Conservation (phyloP, 2,797 vertebrate genomes). For the Chaetodon trifasciatus region DNA sequence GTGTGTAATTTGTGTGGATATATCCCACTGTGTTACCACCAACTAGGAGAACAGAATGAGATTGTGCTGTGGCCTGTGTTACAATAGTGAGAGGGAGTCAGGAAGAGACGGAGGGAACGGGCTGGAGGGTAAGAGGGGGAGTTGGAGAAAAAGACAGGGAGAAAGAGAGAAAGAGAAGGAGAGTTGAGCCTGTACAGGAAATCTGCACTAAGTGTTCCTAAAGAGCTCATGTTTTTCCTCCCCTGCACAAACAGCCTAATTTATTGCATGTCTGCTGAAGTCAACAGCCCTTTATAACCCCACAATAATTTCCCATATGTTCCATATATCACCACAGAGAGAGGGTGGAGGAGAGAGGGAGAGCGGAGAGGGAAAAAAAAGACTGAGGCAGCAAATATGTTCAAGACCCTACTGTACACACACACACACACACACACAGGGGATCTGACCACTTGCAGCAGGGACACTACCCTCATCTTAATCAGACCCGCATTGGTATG, state of each 20-base stretch:
- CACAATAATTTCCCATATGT: conserved; percentile 88
- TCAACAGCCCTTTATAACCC: conserved; percentile 86
- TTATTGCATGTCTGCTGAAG: conserved; percentile 87
- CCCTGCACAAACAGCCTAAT: conserved; percentile 85
- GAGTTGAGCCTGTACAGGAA: conserved; percentile 77
- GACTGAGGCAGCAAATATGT: conserved; percentile 59
- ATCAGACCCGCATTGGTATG: conserved; percentile 57
- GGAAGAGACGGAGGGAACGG: conserved; percentile 53
- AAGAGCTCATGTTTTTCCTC: conserved; percentile 81
- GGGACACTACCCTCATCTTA: conserved; percentile 67
- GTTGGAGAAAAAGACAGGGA: conserved; percentile 46
- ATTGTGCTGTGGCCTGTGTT: conserved; percentile 77
- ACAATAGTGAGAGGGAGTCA: conserved; percentile 68
- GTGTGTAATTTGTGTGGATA: conserved; percentile 86
- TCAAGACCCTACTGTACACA: conserved; percentile 38
- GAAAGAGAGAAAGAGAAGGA: conserved; percentile 53
- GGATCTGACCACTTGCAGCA: conserved; percentile 56
- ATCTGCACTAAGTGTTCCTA: conserved; percentile 82
- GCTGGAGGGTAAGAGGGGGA: conserved; percentile 65
- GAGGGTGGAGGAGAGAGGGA: conserved; percentile 63
- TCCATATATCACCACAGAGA: conserved; percentile 84
- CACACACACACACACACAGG: conserved; percentile 29
- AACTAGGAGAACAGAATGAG: conserved; percentile 82
- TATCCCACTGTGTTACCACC: conserved; percentile 86
- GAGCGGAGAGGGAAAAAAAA: conserved; percentile 39